A percentile compares a stretch with the other conserved stretches of the same genome.
Conservation (phyloP, 2,113 vertebrate species). For the Orycteropus afer region DNA sequence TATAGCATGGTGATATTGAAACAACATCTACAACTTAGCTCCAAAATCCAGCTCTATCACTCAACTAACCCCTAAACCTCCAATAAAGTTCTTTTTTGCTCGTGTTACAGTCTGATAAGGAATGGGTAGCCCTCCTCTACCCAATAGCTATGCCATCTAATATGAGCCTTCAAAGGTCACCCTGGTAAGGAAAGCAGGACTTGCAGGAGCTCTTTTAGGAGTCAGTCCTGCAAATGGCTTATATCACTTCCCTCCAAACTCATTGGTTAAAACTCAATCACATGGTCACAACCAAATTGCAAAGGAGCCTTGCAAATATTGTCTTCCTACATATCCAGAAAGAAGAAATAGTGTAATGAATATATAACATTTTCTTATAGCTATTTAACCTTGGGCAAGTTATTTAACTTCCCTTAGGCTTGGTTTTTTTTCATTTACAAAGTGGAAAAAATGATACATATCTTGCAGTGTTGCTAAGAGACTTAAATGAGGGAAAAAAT, state of each 20-base stretch:
- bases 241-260: background rate
- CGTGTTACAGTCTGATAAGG: background rate
- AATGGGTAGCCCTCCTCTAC: background rate
- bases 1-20: background rate
- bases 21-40: background rate
- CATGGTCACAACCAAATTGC: background rate
- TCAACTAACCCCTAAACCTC: background rate
- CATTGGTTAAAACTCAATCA: background rate
- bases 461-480: background rate
- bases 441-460: background rate
- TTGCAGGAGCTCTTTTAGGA: background rate
- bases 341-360: background rate
- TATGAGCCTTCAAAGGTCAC: background rate
- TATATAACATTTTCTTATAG: background rate
- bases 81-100: background rate
- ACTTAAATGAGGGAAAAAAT: conserved; percentile 17
- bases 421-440: conserved; percentile 13
- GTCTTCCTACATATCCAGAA: background rate
- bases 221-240: background rate
- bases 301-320: background rate
- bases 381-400: background rate
- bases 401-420: background rate
- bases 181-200: background rate
- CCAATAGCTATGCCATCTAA: background rate
- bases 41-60: conserved; percentile 13